Percentiles rank a stretch among this genome's conserved stretches.
These are phyloP conservation scores for Drosophila willistoni DNA, from an alignment of 1,140 invertebrate genomes.

Conservation along the genomic window DNA sequence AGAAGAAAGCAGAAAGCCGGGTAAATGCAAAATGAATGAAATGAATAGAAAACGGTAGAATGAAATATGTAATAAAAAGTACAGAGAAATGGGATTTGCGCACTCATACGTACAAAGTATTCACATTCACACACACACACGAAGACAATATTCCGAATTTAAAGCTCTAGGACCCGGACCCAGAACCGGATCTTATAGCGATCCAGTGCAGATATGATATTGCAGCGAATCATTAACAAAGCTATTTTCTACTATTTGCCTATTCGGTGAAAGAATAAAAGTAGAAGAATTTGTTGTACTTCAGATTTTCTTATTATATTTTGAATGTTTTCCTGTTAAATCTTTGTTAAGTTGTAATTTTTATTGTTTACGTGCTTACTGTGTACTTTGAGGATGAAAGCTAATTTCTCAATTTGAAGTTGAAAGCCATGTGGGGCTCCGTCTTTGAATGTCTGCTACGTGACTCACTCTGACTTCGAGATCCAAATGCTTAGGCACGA, in stretches of 20 bases:
- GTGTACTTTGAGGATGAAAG: background rate
- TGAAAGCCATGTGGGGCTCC: background rate
- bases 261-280: too few species aligned
- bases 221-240: background rate
- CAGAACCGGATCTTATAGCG: background rate
- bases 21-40: conserved; percentile 58
- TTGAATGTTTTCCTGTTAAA: background rate
- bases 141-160: background rate
- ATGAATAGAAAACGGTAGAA: conserved; percentile 48
- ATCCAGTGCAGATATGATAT: background rate
- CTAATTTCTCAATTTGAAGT: background rate
- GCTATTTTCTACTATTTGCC: too few species aligned
- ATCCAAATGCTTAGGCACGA: background rate
- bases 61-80: conserved; percentile 51
- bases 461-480: conserved; percentile 15
- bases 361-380: conserved; percentile 3
- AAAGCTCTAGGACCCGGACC: background rate
- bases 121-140: conserved; percentile 8
- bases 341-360: background rate
- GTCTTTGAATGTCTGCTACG: background rate
- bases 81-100: conserved; percentile 21
- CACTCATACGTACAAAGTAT: conserved; percentile 22
- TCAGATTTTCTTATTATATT: background rate
- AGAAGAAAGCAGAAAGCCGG: conserved; percentile 37
- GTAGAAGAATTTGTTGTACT: too few species aligned